Conservation (phyloP, 2,113 vertebrate genomes). For the Cavia porcellus region DNA sequence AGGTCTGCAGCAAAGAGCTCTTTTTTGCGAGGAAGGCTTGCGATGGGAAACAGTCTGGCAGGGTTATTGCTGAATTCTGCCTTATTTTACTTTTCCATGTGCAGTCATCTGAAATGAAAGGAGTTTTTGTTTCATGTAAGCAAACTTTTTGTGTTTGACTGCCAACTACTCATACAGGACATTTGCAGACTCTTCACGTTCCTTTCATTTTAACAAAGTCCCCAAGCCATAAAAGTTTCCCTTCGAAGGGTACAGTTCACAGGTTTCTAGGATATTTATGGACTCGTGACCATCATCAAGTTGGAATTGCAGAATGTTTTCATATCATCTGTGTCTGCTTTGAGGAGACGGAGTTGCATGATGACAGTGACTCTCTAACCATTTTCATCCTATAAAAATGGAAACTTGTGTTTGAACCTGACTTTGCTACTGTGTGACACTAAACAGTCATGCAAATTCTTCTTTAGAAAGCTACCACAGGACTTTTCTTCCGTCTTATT, state of each 20-base stretch:
- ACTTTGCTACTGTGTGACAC: not conserved
- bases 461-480: not conserved
- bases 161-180: not conserved
- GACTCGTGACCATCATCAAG: not conserved
- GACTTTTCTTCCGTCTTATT: not conserved
- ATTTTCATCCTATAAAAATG: not conserved
- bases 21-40: rapidly evolving
- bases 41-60: not conserved
- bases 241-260: not conserved
- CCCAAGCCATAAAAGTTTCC: not conserved
- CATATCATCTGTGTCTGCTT: not conserved
- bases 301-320: not conserved
- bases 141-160: not conserved
- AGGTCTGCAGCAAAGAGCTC: not conserved
- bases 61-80: not conserved
- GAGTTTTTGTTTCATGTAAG: not conserved
- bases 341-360: not conserved
- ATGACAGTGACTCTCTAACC: not conserved
- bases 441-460: not conserved
- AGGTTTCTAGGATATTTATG: not conserved
- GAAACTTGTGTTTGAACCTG: not conserved
- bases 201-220: not conserved
- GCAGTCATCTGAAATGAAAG: not conserved
- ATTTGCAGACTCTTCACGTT: not conserved
- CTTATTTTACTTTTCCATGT: not conserved